phyloP scores from a whole-genome alignment of 1,140 invertebrate species.

The Archivesica marissinica region DNA sequence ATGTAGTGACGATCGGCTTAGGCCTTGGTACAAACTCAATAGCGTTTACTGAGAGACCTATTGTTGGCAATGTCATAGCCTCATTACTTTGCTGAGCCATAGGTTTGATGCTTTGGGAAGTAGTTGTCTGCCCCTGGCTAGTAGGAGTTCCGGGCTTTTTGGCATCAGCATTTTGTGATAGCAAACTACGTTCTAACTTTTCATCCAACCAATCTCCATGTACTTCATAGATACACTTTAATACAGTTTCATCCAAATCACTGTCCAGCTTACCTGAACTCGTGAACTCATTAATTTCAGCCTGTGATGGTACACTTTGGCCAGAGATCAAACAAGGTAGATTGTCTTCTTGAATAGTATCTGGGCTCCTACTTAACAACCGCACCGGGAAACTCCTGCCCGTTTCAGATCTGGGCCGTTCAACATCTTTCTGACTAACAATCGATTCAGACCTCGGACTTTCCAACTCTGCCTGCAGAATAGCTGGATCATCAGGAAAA shows the following conservation, averaged over 20 bases:
- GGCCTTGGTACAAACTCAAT: conserved; percentile 41
- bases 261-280: not conserved
- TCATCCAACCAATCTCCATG: conserved; percentile 43
- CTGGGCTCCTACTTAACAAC: conserved; percentile 39
- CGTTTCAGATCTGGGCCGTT: conserved; percentile 5
- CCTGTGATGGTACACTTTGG: not conserved
- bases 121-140: not conserved
- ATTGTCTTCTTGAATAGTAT: not conserved
- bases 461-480: conserved; percentile 17
- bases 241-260: conserved; percentile 51
- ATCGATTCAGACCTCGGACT: not conserved
- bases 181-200: not conserved
- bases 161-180: not conserved
- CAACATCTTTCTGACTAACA: not conserved
- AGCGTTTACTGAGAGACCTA: conserved; percentile 47
- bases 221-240: conserved; percentile 50
- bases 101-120: not conserved
- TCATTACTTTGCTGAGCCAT: not conserved
- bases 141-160: not conserved
- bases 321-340: not conserved
- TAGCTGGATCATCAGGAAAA: conserved; percentile 32
- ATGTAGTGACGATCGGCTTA: not conserved
- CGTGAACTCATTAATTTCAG: not conserved
- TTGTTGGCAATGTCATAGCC: conserved; percentile 41
- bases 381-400: conserved; percentile 42